Base-by-base conservation (phyloP, 2,113 vertebrate species). In the Charina bottae region DNA sequence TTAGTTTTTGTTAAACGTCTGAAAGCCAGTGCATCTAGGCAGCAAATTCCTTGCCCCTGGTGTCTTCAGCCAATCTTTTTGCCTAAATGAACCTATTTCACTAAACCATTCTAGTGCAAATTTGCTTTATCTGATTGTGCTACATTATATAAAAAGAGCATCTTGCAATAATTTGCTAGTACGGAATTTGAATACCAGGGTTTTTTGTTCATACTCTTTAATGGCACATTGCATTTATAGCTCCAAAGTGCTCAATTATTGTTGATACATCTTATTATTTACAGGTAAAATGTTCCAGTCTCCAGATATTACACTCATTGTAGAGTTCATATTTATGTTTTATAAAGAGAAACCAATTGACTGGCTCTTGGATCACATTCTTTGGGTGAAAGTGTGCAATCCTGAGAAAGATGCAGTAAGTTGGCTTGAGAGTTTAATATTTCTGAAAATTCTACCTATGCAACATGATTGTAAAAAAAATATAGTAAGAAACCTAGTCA, bases 301-400 rank as follows among this genome's bases (percentile, higher is more conserved):
- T 58, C 99, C 99, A 68, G 99, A 99, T 97, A 97, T 99, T 84
- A 99, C 99, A 95, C 98, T 99, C 93, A 99, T 99, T 90, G 99
- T 99, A 89, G 99, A 99, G 97, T 99, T 99, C 96, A 99, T 99
- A 97, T 98, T 99, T 95, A 99, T 99, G 99, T 99, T 99, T 97
- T 99, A 99, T 93, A 99, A 99, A 94, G 99, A 99, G 97, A 99
- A 99, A 94, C 99, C 99, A 90, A 99, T 99, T 58, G 99, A 99
- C 93, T 99, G 99, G 99, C 98, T 99, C 56, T 97, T 99, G 96
- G 99, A 99, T 94, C 99, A 99, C 92, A 99, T 99, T 94, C 98
- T 99, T 59, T 99, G 99, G 99, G 99, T 99, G 78, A 99, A 99
- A 98, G 99, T 99, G 92, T 99, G 99, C 98, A 99, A 99, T 93